Base-by-base conservation (phyloP, 2,797 vertebrate species). In the Cossypha caffra region DNA sequence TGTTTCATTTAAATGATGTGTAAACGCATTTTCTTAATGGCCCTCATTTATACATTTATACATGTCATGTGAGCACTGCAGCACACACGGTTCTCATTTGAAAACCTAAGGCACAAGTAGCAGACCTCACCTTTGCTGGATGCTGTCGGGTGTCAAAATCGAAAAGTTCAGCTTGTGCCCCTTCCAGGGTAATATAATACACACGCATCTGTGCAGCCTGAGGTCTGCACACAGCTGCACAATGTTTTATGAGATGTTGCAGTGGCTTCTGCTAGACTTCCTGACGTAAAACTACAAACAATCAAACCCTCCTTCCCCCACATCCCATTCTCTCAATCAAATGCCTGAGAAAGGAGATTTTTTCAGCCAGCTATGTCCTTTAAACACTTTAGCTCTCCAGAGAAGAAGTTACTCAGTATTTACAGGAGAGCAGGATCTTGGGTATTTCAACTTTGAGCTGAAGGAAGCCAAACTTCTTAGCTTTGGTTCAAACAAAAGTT, bases 181-280 rank as follows among this genome's bases (percentile, higher is more conserved):
- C 76, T 95, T 96, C 87, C 94, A 95, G 94, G 96, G 95, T 96
- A 97, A 97, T 76, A 88, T 94, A 97, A 97, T 96, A 88, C 96
- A 91, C 52, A 95, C 1, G 55, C 96, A 95, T 96, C 95, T 96
- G 96, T 95, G 95, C 95, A 96, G 89, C 88, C 96, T 61, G 88
- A 96, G 96, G 96, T 97, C 95, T 97, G 94, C 67, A 59, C 94
- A 93, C 96, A 97, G 96, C 96, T 97, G 96, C 94, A 94, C 61
- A 86, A 96, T 95, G 66, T 97, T 97, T 97, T 96, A 96, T 96
- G 96, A 96, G 95, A 96, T 97, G 96, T 96, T 96, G 94, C 89
- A 94, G 96, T 96, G 96, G 94, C 96, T 97, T 97, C 96, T 96
- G 95, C 95, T 79, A 93, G 91, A 95, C 91, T 96, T 96, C 94